phyloP scores from a whole-genome alignment of 2,113 vertebrate genomes.

The Mastomys natalensis region DNA sequence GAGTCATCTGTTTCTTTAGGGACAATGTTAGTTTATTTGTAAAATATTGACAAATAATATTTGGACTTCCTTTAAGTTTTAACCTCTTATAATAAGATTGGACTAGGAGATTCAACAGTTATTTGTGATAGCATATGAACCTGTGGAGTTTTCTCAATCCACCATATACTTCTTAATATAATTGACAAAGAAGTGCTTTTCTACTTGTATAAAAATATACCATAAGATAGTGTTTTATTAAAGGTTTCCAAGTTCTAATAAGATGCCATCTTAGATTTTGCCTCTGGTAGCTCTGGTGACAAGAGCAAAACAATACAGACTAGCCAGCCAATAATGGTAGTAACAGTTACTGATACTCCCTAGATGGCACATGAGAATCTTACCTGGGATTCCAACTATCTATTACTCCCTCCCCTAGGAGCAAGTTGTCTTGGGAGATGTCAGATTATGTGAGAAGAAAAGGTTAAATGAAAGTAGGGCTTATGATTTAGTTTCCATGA shows the following conservation, averaged over 20 bases:
- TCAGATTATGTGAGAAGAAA: neutral
- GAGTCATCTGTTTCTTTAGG: neutral
- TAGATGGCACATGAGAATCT: neutral
- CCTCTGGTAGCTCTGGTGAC: neutral
- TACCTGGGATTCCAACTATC: neutral
- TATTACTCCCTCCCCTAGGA: neutral
- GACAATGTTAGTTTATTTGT: neutral
- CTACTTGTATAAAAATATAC: neutral
- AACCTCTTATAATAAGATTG: neutral
- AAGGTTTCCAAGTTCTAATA: neutral
- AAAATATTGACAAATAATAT: slow-evolving; percentile 6
- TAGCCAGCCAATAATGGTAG: neutral
- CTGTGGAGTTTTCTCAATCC: neutral
- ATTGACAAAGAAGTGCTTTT: neutral
- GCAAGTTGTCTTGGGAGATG: neutral
- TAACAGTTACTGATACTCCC: neutral
- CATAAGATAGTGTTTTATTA: neutral
- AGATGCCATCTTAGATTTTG: neutral
- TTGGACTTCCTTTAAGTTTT: slow-evolving; percentile 2
- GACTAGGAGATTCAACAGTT: neutral
- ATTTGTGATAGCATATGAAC: neutral
- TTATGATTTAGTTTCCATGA: neutral
- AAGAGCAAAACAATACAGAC: neutral
- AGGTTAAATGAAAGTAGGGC: neutral
- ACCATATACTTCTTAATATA: neutral